Conservation (phyloP, 2,797 vertebrate species). For the Petrocephalus sullivani region DNA sequence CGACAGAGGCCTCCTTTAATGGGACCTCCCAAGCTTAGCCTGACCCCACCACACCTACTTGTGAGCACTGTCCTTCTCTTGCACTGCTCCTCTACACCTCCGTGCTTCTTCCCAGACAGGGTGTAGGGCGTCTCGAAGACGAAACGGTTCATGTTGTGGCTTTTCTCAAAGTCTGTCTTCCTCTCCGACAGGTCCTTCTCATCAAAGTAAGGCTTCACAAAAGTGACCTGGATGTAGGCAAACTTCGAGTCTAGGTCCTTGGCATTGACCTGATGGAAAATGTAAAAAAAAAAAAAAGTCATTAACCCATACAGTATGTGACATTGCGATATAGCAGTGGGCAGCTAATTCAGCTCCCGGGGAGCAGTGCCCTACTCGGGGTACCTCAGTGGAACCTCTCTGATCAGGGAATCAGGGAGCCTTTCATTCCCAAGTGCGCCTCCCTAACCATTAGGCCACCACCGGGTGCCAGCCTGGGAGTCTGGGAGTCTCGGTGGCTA, state of each 20-base stretch:
- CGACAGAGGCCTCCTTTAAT: background rate
- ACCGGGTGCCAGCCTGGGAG: background rate
- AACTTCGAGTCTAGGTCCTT: conserved; percentile 88
- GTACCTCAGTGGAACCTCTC: no score
- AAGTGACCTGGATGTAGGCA: conserved; percentile 91
- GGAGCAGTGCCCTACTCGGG: no score
- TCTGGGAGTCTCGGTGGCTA: background rate
- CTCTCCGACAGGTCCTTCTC: conserved; percentile 86
- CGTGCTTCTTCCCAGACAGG: conserved; percentile 88
- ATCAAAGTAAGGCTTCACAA: conserved; percentile 88
- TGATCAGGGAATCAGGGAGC: no score
- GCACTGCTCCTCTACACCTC: conserved; percentile 91
- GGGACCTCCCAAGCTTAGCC: background rate
- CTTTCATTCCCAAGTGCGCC: no score
- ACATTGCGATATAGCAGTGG: no score
- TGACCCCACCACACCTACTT: conserved; percentile 62
- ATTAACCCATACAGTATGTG: no score
- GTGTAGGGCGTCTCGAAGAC: conserved; percentile 97
- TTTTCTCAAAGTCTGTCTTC: conserved; percentile 88
- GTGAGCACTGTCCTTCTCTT: conserved; percentile 83
- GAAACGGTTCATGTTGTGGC: conserved; percentile 87
- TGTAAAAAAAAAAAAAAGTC: background rate
- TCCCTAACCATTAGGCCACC: no score
- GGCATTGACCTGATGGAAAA: conserved; percentile 69
- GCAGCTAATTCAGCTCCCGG: no score